Conservation (phyloP, 1,140 invertebrate genomes). For the Drosophila lowei region DNA sequence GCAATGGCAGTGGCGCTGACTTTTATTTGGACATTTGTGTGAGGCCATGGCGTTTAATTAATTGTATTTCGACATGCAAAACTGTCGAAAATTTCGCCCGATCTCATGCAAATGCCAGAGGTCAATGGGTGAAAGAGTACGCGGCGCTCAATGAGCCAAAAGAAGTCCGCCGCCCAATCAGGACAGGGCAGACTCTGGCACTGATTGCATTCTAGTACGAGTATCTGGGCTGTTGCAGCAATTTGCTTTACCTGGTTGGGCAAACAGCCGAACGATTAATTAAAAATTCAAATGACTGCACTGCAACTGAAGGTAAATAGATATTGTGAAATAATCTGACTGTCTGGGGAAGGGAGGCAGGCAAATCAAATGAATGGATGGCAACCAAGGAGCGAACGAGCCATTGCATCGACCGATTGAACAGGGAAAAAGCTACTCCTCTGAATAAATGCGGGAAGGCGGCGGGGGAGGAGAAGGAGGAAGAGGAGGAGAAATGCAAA, state of each 20-base stretch:
- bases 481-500: constrained; percentile 55
- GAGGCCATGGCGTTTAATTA: constrained; percentile 61
- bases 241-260: constrained; percentile 42
- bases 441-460: constrained; percentile 30
- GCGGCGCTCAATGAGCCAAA: neutral
- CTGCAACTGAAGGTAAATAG: constrained; percentile 67
- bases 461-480: constrained; percentile 16
- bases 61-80: constrained; percentile 71
- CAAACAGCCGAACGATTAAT: constrained; percentile 58
- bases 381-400: constrained; percentile 14
- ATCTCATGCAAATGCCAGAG: constrained; percentile 47
- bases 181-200: constrained; percentile 1
- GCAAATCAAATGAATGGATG: constrained; percentile 51
- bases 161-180: constrained; percentile 17
- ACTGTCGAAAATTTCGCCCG: constrained; percentile 48
- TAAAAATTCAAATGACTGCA: constrained; percentile 73
- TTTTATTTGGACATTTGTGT: constrained; percentile 72
- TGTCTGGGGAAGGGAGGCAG: constrained; percentile 31
- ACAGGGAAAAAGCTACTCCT: constrained; percentile 33
- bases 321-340: constrained; percentile 68
- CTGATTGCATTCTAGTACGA: constrained; percentile 48
- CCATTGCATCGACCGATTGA: constrained; percentile 22
- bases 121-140: constrained; percentile 19
- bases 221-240: constrained; percentile 8
- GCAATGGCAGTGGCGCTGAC: constrained; percentile 27